Evolutionary conservation across 2,888 invertebrate species (phyloP), one percentile per base, ranked within the genome.

Genomic region (Gymnoscelis rufifasciata): DNA sequence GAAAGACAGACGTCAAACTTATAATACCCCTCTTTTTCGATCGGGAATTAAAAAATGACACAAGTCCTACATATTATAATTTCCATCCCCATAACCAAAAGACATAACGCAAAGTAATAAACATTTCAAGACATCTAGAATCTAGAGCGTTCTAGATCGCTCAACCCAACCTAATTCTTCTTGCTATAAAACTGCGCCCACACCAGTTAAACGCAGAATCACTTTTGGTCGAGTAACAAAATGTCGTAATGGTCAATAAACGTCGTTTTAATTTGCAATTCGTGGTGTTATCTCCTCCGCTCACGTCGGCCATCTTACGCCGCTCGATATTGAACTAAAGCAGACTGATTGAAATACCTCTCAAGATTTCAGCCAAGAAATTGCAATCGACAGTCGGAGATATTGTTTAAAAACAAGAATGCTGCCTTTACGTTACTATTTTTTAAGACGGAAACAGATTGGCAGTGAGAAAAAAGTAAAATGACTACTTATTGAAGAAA

Each of bases 241-340:
- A 72, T 64, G 53, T 57, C 57, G 58, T 71, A 72, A 74, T 64
- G 72, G 73, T 70, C 72, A 71, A 75, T 78, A 79, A 79, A 78
- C 63, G 71, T 69, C 68, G 64, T 69, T 76, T 78, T 76, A 77
- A 78, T 78, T 76, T 70, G 73, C 73, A 67, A 71, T 76, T 72
- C 65, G 63, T 55, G 56, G 59, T 57, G 64, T 65, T 75, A 74
- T 74, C 73, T 71, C 60, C 47, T 46, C 45, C 44, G 57, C 64
- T 66, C 68, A 65, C 71, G 68, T 68, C 62, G 67, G 56, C 52
- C 56, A 46, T 54, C 57, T 59, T 60, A 54, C 58, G 35, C 28
- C 41, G 39, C 58, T 65, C 62, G 57, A 56, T 59, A n/a, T 45
- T 42, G 52, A 52, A 56, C 45, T 38, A 45, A 39, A 50, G 45